Percentiles rank a stretch among this genome's conserved stretches.
Conservation (phyloP, 2,113 vertebrate species). For the Rhipidura dahli region DNA sequence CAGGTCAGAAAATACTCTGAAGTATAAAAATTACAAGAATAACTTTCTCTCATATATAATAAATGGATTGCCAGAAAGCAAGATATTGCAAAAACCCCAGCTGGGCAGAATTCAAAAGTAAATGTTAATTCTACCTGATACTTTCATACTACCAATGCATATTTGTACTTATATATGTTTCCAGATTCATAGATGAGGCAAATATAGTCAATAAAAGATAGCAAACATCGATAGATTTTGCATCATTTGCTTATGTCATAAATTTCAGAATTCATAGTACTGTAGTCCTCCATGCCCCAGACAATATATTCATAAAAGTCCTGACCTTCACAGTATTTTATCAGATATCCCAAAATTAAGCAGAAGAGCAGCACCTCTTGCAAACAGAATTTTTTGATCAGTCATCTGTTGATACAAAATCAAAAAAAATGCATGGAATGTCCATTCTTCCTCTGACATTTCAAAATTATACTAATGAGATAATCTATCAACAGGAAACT, state of each 20-base stretch:
- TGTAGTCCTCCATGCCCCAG: not conserved
- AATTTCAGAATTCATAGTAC: not conserved
- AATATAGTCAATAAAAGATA: not conserved
- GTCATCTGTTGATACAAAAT: not conserved
- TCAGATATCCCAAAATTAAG: not conserved
- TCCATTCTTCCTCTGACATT: not conserved
- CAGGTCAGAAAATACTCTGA: not conserved
- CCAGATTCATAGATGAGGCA: not conserved
- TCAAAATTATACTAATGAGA: not conserved
- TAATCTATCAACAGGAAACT: not conserved
- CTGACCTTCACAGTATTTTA: not conserved
- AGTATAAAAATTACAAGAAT: not conserved
- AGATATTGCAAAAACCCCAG: rapidly evolving
- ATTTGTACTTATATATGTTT: not conserved
- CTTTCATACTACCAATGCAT: not conserved
- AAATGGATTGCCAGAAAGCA: not conserved
- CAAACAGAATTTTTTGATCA: not conserved
- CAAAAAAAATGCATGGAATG: not conserved
- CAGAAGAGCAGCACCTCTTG: not conserved
- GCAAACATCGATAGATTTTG: not conserved
- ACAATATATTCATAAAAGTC: not conserved
- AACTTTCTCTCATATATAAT: not conserved
- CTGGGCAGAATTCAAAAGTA: not conserved
- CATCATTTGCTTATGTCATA: not conserved
- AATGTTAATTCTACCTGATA: not conserved